Evolutionary conservation across 2,113 vertebrate species (phyloP).

Genomic region (Xiphophorus maculatus): DNA sequence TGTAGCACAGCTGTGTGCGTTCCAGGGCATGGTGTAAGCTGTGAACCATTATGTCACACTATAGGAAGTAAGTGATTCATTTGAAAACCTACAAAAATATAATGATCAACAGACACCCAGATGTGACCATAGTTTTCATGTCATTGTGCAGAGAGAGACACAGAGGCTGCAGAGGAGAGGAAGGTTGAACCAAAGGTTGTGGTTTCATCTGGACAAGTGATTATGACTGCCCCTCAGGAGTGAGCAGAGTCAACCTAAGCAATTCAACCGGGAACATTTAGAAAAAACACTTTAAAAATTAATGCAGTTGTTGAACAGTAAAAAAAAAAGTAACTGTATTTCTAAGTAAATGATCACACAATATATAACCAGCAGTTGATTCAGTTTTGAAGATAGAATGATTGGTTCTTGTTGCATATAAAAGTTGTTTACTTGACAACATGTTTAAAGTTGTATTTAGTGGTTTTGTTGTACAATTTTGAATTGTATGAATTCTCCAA

Average conservation of each 20-base stretch:
- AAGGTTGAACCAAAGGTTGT: slow-evolving; percentile 30
- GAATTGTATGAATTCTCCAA: background rate
- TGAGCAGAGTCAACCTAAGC: background rate
- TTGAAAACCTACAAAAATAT: background rate
- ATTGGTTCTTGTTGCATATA: background rate
- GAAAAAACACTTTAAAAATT: background rate
- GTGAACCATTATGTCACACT: slow-evolving; percentile 53
- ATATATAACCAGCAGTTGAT: background rate
- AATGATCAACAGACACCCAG: background rate
- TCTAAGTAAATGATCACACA: background rate
- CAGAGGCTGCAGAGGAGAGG: background rate
- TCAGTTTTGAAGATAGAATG: background rate
- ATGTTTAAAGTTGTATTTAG: background rate
- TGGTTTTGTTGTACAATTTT: background rate
- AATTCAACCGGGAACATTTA: slow-evolving; percentile 6
- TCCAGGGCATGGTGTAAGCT: background rate
- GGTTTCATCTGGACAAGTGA: slow-evolving; percentile 52
- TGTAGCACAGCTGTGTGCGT: slow-evolving; percentile 65
- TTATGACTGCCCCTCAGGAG: background rate
- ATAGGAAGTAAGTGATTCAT: slow-evolving; percentile 36
- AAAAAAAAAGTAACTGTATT: background rate
- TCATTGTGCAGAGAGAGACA: slow-evolving; percentile 53
- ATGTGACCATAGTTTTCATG: slow-evolving; percentile 29
- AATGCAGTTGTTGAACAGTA: background rate
- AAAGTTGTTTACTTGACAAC: background rate